Evolutionary conservation across 23 tunicate species (phyloP), one percentile per base, ranked within the genome.

Genomic region (Pegea sp.): DNA sequence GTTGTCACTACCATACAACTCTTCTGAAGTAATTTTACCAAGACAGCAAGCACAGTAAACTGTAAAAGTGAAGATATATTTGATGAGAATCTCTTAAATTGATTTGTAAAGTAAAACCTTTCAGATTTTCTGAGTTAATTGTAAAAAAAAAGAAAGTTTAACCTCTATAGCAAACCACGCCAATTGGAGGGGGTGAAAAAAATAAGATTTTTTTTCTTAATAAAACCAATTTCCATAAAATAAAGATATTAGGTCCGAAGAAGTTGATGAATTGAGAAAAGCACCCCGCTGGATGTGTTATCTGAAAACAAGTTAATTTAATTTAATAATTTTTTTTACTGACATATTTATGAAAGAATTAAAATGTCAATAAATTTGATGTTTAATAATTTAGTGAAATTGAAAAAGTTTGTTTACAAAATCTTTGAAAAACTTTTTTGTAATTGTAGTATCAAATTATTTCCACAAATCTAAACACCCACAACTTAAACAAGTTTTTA

Each of bases 141-240:
- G n/a, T n/a, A n/a, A n/a, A n/a, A 51, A 18, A 18, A 16, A 20
- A 13, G 13, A 20, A 13, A 51, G 7, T 13, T 20, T 16, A 27
- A 18, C 92, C 92, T 79, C 92, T 38, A 59, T 79, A 79, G 33
- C 92, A 79, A 29, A 79, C 92, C 4, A 79, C 92, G 19, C 92
- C 92, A 23, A 79, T 61, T 28, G 92, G 92, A 2, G 92, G 92
- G 0, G 76, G 92, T 6, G 92, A 79, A 65, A 70, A 79, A 52
- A 79, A 79, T 27, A 79, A 53, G 29, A 79, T 59, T 59, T 78
- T 43, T 54, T 71, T 79, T 60, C 61, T 66, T 33, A 79, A 56
- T 31, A 79, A 32, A 32, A 75, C 62, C 27, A 79, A 69, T 38
- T 79, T 79, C 92, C 92, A 79, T n/a, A 79, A 32, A 24, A 79